Conservation (phyloP, 2,888 invertebrate species). For the Hipparchia semele region DNA sequence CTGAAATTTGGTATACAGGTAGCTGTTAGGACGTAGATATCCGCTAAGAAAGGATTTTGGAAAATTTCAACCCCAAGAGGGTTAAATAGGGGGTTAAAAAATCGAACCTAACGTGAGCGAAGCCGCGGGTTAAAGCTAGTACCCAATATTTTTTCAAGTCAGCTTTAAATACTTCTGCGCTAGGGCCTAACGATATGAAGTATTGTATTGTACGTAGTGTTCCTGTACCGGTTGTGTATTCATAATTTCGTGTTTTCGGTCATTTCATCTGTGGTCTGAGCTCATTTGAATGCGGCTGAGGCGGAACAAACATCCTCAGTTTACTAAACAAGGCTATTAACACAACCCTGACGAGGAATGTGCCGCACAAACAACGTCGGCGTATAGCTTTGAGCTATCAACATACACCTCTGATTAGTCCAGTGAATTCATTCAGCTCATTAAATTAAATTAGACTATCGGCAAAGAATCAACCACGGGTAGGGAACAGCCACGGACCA, state of each 20-base stretch:
- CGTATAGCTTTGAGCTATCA: not conserved
- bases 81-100: no score
- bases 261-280: not conserved
- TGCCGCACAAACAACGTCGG: not conserved
- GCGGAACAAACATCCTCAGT: slow-evolving; percentile 11
- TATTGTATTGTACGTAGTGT: no score
- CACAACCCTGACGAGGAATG: slow-evolving; percentile 6
- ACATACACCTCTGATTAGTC: slow-evolving; percentile 1
- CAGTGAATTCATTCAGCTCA: not conserved
- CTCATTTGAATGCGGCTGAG: not conserved
- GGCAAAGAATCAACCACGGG: not conserved
- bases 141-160: no score
- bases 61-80: no score
- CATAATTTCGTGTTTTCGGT: not conserved
- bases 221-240: not conserved
- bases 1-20: no score
- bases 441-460: not conserved
- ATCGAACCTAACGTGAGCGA: no score
- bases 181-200: no score
- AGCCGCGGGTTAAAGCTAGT: no score
- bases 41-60: no score
- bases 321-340: slow-evolving; percentile 18
- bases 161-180: no score
- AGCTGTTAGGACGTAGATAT: no score
- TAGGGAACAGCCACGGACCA: no score